Base-by-base conservation (phyloP, 2,113 vertebrate genomes). In the Hylia prasina region DNA sequence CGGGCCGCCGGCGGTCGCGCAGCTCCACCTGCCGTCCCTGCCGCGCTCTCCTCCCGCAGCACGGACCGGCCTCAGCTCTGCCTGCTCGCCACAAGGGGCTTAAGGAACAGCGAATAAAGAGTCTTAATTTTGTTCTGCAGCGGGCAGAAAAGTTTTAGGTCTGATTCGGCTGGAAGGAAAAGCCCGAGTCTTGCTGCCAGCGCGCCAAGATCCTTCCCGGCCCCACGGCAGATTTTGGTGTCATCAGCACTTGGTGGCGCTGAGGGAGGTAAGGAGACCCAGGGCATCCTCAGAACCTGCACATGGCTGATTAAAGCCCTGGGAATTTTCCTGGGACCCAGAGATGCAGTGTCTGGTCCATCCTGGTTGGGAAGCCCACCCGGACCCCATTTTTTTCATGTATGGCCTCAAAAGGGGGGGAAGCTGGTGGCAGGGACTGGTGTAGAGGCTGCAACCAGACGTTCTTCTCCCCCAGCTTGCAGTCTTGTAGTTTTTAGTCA, bases 1-100 rank as follows among this genome's bases (percentile, higher is more conserved):
- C 9, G 2, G 60, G 3, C 8, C 9, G 33, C 79, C 39, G 13
- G 58, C 50, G 96, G 45, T 88, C 35, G 19, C 63, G 47, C 80
- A 97, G 95, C 95, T 77, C 97, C 97, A 84, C 23, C 97, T 97
- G 93, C 96, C 64, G 39, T n/a, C 39, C 17, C 61, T 5, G 81
- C 50, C 25, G 63, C 21, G 2, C 0, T 16, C 39, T 35, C 16
- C 51, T 11, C 9, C 15, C 13, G 71, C 5, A 13, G 1, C 24
- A 4, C 6, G 22, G 4, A 10, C 30, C 5, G 13, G 28, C 17
- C 4, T n/a, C 7, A 6, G 71, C 7, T 70, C 56, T 28, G 18
- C 57, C n/a, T 8, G 19, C 18, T 58, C 2, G 4, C 64, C 39
- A 1, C 60, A 33, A 37, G 22, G 35, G 54, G 45, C 21, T 63